These are phyloP conservation scores for Erethizon dorsatum DNA, from an alignment of 2,797 vertebrate genomes.

Conservation along the genomic window DNA sequence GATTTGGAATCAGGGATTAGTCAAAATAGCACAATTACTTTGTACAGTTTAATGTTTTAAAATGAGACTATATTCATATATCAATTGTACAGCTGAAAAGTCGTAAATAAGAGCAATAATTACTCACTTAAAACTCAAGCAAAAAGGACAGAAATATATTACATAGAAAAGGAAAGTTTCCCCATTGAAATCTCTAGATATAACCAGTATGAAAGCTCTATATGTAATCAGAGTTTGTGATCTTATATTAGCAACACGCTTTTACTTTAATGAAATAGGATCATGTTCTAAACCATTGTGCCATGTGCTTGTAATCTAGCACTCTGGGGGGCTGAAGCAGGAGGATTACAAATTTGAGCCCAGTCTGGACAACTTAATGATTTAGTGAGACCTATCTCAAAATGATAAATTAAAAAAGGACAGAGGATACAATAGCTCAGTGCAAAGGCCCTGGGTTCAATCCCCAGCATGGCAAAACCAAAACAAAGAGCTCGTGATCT, in stretches of 20 bases:
- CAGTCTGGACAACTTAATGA: not conserved
- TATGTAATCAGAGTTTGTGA: not conserved
- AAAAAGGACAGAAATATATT: not conserved
- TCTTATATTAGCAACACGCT: not conserved
- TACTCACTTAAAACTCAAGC: not conserved
- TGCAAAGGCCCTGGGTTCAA: not conserved
- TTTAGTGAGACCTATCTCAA: not conserved
- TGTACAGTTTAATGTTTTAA: not conserved
- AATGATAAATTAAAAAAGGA: not conserved
- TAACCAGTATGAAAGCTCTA: not conserved
- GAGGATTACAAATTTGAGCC: not conserved
- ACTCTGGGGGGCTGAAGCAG: not conserved
- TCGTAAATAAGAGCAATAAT: not conserved
- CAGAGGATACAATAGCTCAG: not conserved
- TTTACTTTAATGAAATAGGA: not conserved
- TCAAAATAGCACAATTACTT: not conserved
- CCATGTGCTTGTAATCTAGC: not conserved
- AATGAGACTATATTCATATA: not conserved
- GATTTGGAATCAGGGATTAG: not conserved
- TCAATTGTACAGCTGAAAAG: not conserved
- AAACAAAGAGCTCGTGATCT: not conserved
- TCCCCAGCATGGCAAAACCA: not conserved
- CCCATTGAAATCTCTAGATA: not conserved
- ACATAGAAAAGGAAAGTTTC: not conserved
- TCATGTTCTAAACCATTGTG: not conserved